Percentiles rank a stretch among this genome's conserved stretches.
Conservation (phyloP, 2,888 invertebrate genomes). For the Zaprionus obscuricornis region DNA sequence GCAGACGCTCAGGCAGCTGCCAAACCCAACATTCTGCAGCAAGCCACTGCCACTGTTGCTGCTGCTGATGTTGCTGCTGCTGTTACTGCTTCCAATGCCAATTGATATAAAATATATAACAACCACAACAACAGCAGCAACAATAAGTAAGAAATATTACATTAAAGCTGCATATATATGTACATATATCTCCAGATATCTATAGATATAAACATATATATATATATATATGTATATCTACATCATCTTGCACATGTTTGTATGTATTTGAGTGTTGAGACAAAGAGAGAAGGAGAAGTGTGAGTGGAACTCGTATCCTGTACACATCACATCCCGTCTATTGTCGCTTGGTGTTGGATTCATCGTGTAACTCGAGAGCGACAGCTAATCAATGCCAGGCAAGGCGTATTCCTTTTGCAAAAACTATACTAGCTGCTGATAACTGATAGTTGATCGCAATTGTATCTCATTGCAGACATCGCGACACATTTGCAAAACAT, state of each 20-base stretch:
- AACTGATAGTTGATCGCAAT: constrained; percentile 36
- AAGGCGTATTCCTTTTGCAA: no score
- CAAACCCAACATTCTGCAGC: constrained; percentile 13
- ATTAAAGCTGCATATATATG: no score
- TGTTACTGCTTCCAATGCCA: constrained; percentile 44
- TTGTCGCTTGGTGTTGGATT: constrained; percentile 52
- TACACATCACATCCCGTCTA: constrained; percentile 58
- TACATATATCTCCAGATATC: background rate
- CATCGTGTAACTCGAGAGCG: constrained; percentile 27
- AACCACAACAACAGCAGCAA: constrained; percentile 22
- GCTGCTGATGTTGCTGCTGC: no score
- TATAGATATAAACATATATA: background rate
- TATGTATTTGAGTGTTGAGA: background rate
- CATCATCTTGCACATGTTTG: no score
- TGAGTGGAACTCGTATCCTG: constrained; percentile 18
- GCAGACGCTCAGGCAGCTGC: constrained; percentile 47
- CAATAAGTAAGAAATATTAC: constrained; percentile 31
- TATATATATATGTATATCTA: background rate
- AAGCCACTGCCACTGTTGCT: constrained; percentile 2
- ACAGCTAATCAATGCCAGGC: constrained; percentile 56
- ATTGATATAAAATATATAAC: constrained; percentile 47
- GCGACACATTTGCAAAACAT: constrained; percentile 1
- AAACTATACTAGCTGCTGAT: background rate
- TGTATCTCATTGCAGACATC: constrained; percentile 23
- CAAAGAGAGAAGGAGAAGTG: constrained; percentile 21